These are phyloP conservation scores for Itoplectis maculator DNA, from an alignment of 2,888 invertebrate genomes.

Conservation along the genomic window DNA sequence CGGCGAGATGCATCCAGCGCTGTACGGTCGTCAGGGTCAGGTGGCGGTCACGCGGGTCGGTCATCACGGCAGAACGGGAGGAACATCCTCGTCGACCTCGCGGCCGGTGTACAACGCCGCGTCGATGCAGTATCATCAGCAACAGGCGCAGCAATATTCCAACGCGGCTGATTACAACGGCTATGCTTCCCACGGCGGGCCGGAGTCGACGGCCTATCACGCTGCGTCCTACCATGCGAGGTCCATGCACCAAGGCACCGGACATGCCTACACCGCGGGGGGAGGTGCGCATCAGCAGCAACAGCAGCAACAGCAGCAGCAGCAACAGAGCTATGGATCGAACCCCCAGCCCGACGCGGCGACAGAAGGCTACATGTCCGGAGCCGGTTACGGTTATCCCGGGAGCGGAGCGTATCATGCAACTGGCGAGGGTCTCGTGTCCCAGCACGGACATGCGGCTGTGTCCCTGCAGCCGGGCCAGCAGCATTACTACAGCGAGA, in stretches of 20 bases:
- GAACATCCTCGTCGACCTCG: conserved; percentile 65
- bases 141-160: conserved; percentile 85
- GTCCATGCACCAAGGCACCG: conserved; percentile 69
- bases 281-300: conserved; percentile 76
- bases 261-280: conserved; percentile 78
- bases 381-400: conserved; percentile 79
- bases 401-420: conserved; percentile 75
- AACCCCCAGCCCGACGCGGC: conserved; percentile 72
- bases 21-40: conserved; percentile 79
- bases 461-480: conserved; percentile 80
- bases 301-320: conserved; percentile 64
- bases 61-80: conserved; percentile 79
- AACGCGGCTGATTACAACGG: conserved; percentile 85
- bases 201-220: conserved; percentile 83
- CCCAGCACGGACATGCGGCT: conserved; percentile 84
- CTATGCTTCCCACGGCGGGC: conserved; percentile 84
- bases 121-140: conserved; percentile 84
- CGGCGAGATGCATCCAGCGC: conserved; percentile 78
- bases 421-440: conserved; percentile 78
- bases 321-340: conserved; percentile 61
- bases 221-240: conserved; percentile 80
- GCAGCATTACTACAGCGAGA: conserved; percentile 85
- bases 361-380: conserved; percentile 79
- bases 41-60: conserved; percentile 70
- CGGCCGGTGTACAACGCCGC: conserved; percentile 83